Base-by-base conservation (phyloP, 2,797 vertebrate species). In the Amniataba percoides region DNA sequence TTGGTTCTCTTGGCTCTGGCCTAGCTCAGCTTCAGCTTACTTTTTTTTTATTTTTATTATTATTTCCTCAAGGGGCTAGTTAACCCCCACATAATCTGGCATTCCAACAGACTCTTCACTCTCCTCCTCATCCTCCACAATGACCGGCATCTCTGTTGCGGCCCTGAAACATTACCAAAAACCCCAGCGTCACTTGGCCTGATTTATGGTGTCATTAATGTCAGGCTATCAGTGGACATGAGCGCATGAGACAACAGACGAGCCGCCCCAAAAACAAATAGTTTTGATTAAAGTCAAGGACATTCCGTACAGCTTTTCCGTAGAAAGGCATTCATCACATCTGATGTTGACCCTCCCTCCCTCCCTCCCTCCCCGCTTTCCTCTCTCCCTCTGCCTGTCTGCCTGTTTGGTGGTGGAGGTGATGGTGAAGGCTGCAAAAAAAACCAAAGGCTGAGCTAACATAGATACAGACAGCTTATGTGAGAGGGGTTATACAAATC, bases 201-300 rank as follows among this genome's bases (percentile, higher is more conserved):
- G 97, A 98, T 98, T 98, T 97, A 98, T 97, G 96, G 95, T 97
- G 96, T 96, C 96, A 97, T 98, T 98, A 97, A 97, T 97, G 97
- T 98, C 97, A 98, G 96, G 96, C 96, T 97, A 97, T 98, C 97
- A 97, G 96, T 98, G 96, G 97, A 97, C 96, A 97, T 97, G 96
- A 98, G 95, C 95, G 95, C 96, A 97, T 90, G 96, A 98, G 96
- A 97, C 96, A 97, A 97, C 96, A 97, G 96, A 96, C 95, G 95
- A 97, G 95, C 96, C 96, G 95, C 96, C 96, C 90, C 81, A 96
- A 97, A 98, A 97, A 97, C 96, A 98, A 99, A 98, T 97, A 98
- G 97, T 98, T 99, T 98, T 99, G 97, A 99, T 99, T 98, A 98
- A 99, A 97, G 96, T 97, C 97, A 99, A 99, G 97, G 98, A 98